These are phyloP conservation scores for Ammodytes dubius DNA, from an alignment of 2,113 vertebrate genomes.

Conservation along the genomic window DNA sequence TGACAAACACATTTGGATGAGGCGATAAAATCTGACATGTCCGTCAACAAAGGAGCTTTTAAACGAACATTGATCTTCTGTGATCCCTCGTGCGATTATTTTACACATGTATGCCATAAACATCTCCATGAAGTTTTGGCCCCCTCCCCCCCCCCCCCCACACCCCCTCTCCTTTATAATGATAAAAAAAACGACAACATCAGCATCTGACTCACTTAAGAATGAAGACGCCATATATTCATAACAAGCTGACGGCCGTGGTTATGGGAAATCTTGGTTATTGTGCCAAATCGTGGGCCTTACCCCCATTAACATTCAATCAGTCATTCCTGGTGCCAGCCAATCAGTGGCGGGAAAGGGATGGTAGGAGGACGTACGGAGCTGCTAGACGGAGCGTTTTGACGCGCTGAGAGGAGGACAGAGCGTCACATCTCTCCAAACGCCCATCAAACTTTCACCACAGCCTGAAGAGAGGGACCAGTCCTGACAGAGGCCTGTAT, in stretches of 20 bases:
- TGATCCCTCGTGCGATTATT: slow-evolving; percentile 17
- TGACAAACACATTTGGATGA: slow-evolving; percentile 32
- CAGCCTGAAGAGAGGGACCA: slow-evolving; percentile 64
- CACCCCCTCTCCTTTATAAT: slow-evolving; percentile 43
- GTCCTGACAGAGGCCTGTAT: slow-evolving; percentile 65
- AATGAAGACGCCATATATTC: slow-evolving; percentile 49
- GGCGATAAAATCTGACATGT: slow-evolving; percentile 20
- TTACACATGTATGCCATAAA: background rate
- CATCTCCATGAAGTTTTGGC: slow-evolving; percentile 51
- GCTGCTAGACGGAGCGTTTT: slow-evolving; percentile 74
- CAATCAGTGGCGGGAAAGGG: slow-evolving; percentile 78
- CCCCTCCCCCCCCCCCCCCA: slow-evolving; percentile 3
- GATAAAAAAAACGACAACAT: slow-evolving; percentile 35
- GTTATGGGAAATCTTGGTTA: slow-evolving; percentile 71
- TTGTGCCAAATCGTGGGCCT: slow-evolving; percentile 73
- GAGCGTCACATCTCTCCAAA: slow-evolving; percentile 81
- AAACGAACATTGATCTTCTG: slow-evolving; percentile 30
- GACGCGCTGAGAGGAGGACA: slow-evolving; percentile 77
- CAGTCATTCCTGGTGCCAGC: slow-evolving; percentile 73
- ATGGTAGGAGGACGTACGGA: slow-evolving; percentile 75
- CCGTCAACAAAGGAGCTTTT: slow-evolving; percentile 6
- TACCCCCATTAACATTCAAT: slow-evolving; percentile 76
- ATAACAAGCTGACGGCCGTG: slow-evolving; percentile 60
- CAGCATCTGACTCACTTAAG: slow-evolving; percentile 40
- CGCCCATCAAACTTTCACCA: slow-evolving; percentile 81